Conservation (phyloP, 2,113 vertebrate genomes). For the Rhipidura dahli region DNA sequence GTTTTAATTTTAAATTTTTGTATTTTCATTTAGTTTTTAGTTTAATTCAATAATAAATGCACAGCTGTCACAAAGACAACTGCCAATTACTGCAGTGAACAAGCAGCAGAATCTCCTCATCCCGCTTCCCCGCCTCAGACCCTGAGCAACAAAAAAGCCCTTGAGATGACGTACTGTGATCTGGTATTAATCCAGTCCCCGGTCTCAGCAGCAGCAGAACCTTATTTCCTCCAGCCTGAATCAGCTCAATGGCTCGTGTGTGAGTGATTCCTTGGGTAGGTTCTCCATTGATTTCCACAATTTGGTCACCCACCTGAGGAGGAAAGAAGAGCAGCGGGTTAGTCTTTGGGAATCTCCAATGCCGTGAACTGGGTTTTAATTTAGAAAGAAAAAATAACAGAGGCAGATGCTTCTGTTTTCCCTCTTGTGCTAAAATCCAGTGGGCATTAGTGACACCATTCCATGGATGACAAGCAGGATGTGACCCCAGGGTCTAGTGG, state of each 20-base stretch:
- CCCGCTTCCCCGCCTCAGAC: neutral
- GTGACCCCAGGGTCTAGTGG: accelerated
- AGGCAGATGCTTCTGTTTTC: neutral
- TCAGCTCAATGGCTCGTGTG: slow-evolving; percentile 95
- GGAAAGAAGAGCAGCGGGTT: neutral
- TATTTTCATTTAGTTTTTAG: neutral
- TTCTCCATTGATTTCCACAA: slow-evolving; percentile 97
- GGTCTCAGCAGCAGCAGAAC: slow-evolving; percentile 91
- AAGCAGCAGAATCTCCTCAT: neutral
- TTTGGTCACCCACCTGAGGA: slow-evolving; percentile 94
- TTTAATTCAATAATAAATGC: neutral
- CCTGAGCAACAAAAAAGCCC: neutral
- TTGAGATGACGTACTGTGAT: slow-evolving; percentile 82
- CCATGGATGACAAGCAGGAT: accelerated
- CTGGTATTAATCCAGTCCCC: slow-evolving; percentile 91
- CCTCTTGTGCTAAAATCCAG: neutral
- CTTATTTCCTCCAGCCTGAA: slow-evolving; percentile 93
- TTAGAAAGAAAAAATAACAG: neutral
- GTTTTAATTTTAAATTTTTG: neutral
- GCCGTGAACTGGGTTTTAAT: neutral
- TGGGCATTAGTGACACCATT: neutral
- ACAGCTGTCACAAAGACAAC: neutral
- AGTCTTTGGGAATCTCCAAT: neutral
- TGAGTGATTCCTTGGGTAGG: slow-evolving; percentile 98
- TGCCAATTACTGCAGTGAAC: neutral